A percentile compares a stretch with the other conserved stretches of the same genome.
phyloP scores from a whole-genome alignment of 2,888 invertebrate species.

The Terebella lapidaria region DNA sequence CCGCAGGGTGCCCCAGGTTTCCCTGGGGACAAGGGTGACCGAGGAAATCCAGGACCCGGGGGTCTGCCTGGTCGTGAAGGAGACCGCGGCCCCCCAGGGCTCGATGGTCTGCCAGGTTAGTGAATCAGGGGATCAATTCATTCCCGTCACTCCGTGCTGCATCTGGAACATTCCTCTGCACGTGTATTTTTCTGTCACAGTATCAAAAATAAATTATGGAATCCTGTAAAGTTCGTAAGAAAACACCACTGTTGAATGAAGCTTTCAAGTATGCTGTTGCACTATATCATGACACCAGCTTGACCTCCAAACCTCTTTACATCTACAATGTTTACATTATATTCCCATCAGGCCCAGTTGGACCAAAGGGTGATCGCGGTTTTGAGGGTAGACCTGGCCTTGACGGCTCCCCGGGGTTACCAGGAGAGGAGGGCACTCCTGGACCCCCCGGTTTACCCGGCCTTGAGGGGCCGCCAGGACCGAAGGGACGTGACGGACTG shows the following conservation, averaged over 20 bases:
- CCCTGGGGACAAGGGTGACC: constrained; percentile 31
- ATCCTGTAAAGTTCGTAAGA: no score
- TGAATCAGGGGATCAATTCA: neutral
- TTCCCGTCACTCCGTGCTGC: no score
- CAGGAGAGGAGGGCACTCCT: constrained; percentile 1
- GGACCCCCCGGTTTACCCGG: constrained; percentile 15
- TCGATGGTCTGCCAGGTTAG: neutral
- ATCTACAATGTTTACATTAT: no score
- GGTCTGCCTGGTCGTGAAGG: constrained; percentile 18
- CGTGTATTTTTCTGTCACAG: no score
- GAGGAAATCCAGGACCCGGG: constrained; percentile 32
- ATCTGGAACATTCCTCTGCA: no score
- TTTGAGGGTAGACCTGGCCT: neutral
- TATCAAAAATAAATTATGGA: no score
- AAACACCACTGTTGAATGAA: no score
- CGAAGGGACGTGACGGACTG: constrained; percentile 10
- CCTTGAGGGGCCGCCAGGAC: constrained; percentile 12
- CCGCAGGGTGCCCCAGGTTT: constrained; percentile 11
- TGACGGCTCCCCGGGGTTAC: neutral
- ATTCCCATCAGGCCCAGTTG: neutral
- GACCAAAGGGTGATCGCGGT: constrained; percentile 5
- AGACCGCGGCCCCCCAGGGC: constrained; percentile 6
- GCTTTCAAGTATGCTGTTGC: no score
- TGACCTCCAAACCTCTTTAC: no score
- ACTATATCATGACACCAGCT: no score